Base-by-base conservation (phyloP, 2,113 vertebrate genomes). In the Protobothrops flavoviridis region DNA sequence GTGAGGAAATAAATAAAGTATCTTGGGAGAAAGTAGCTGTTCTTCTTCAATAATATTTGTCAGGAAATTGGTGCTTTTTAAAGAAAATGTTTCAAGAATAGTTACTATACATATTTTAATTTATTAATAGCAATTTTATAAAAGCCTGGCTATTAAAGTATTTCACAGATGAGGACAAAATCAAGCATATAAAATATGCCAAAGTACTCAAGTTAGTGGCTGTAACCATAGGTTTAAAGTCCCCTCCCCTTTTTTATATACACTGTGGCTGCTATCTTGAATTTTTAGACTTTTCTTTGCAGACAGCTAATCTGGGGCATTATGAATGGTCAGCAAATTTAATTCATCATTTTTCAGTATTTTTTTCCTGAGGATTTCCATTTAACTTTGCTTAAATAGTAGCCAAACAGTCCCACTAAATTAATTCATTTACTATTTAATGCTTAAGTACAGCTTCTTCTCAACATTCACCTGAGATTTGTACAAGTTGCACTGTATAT, bases 31-130 rank as follows among this genome's bases (percentile, higher is more conserved):
- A 69, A 45, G 11, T 17, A 88, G 7, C 11, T 59, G 26, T 43
- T 89, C 48, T 89, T 45, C 61, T 57, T 6, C 20, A 55, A 24
- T 48, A 74, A 20, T 39, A 45, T 69, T 69, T 69, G 61, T 69
- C 26, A 57, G 39, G 52, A 87, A 56, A 61, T 74, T 15, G 48
- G 21, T 57, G 26, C 4, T 59, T 85, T 89, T 85, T 59, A 89
- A 57, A 39, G 5, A 10, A 89, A 56, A 6, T 48, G 11, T 55
- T 17, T 33, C 94, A 91, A 24, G 55, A 29, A 93, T 26, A 91
- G 94, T 95, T 91, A 53, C 52, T 94, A 90, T 92, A 69, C 29
- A 94, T 39, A 56, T 69, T 5, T 95, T 94, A 57, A 95, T 92
- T 87, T 92, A 48, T 85, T 50, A 52, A 24, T 3, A 24, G 45